Evolutionary conservation across 2,113 vertebrate genomes (phyloP).

Genomic region (Gopherus flavomarginatus): DNA sequence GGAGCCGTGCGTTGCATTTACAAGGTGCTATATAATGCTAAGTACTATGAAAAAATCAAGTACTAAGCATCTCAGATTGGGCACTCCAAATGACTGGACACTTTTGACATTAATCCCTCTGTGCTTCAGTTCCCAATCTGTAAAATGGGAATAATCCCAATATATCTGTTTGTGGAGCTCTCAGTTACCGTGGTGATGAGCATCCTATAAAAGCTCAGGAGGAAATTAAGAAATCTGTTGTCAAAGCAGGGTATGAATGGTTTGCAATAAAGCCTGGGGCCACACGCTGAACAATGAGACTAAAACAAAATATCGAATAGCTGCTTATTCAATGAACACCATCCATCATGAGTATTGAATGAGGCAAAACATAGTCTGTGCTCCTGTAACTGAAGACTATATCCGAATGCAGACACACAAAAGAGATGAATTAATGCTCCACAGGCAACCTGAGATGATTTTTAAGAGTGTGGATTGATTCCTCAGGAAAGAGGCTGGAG

Average conservation of each 20-base stretch:
- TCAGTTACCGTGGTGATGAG: background rate
- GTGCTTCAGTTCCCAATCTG: background rate
- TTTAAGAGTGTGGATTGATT: background rate
- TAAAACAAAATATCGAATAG: conserved; percentile 37
- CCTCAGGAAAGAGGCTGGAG: background rate
- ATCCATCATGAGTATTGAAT: background rate
- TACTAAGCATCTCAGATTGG: background rate
- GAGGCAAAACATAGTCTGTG: background rate
- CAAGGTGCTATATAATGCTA: background rate
- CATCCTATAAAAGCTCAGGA: background rate
- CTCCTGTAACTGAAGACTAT: background rate
- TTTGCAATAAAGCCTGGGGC: background rate
- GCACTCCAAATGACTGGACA: background rate
- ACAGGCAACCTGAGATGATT: background rate
- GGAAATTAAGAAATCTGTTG: background rate
- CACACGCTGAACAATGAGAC: background rate
- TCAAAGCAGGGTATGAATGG: background rate
- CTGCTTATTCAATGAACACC: conserved; percentile 16
- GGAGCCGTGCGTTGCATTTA: background rate
- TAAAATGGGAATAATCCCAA: background rate
- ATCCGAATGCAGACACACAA: background rate
- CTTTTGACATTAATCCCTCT: background rate
- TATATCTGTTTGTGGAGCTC: background rate
- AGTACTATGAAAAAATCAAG: background rate
- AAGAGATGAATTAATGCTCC: background rate